Evolutionary conservation across 1,140 invertebrate species (phyloP).

Genomic region (Drosophila quadrilineata): DNA sequence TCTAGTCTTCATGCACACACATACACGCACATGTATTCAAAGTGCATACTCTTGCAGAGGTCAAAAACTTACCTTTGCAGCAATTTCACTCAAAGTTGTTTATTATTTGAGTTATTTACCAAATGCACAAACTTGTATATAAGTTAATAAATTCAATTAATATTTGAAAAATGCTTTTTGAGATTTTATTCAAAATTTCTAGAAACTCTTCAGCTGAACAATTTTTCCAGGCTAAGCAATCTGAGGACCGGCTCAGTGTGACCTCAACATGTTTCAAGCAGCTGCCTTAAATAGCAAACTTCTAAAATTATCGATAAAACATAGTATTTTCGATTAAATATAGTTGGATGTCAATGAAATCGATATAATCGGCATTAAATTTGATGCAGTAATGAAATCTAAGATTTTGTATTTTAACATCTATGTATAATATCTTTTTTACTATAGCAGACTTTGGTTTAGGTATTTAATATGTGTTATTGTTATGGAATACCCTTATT

Average conservation of each 20-base stretch:
- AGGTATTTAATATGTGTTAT: too few relatives aligned
- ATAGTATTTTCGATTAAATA: conserved; percentile 12
- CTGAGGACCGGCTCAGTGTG: conserved; percentile 47
- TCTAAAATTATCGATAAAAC: neutral
- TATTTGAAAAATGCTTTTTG: conserved; percentile 18
- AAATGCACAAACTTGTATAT: conserved; percentile 3
- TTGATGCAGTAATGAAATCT: neutral
- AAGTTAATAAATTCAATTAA: neutral
- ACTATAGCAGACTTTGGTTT: too few relatives aligned
- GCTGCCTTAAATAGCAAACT: conserved; percentile 30
- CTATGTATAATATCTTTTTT: too few relatives aligned
- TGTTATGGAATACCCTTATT: neutral
- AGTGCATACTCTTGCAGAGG: neutral
- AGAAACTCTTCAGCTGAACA: conserved; percentile 41
- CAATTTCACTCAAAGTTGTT: conserved; percentile 1
- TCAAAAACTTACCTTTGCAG: conserved; percentile 29
- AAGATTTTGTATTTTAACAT: too few relatives aligned
- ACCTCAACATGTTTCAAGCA: neutral
- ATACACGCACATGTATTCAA: neutral
- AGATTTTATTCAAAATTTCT: conserved; percentile 35
- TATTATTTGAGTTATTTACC: conserved; percentile 9
- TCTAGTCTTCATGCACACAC: conserved; percentile 8
- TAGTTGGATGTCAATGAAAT: too few relatives aligned
- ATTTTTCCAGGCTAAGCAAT: conserved; percentile 31
- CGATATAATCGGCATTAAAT: neutral